Base-by-base conservation (phyloP, 2,797 vertebrate species). In the Prionace glauca region DNA sequence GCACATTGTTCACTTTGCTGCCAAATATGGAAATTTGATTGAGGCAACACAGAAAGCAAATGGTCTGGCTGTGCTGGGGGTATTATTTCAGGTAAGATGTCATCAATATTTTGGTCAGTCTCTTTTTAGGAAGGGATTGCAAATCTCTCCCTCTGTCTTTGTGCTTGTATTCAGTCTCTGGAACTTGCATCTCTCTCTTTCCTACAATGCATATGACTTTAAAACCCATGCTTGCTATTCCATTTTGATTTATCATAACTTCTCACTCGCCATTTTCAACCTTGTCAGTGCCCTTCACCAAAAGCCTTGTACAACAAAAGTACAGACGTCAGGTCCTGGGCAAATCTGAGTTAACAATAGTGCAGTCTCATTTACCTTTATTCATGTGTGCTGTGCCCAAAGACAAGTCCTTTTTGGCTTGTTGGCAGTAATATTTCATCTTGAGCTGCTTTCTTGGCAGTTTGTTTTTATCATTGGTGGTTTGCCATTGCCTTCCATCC, bases 1-100 rank as follows among this genome's bases (percentile, higher is more conserved):
- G 96, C 98, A 98, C 0, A 97, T 98, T 95, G 98, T 98, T 96
- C 98, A 98, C 96, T 98, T 98, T 96, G 98, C 98, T 96, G 97
- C 97, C 4, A 97, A 97, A 69, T 98, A 98, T 45, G 41, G 96
- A 2, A 96, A 65, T 96, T 3, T 98, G 0, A 11, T 81, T 0
- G 97, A 97, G 41, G 98, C 98, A 36, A 96, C 97, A 86, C 96
- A 77, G 60, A 96, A 97, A 22, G 96, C 97, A 0, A 98, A 98
- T 56, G 98, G 98, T 56, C 95, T 98, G 91, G 98, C 98, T 0
- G 98, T 98, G n/a, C 96, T 98, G 95, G 98, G 97, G 12, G 98
- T 97, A 29, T 98, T 98, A 95, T 97, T 98, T 95, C 97, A 98
- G 97, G 98, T 98, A 96, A 96, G 96, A 65, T 24, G 74, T 95